These are phyloP conservation scores for Myzus persicae DNA, from an alignment of 1,140 invertebrate genomes.

Conservation along the genomic window DNA sequence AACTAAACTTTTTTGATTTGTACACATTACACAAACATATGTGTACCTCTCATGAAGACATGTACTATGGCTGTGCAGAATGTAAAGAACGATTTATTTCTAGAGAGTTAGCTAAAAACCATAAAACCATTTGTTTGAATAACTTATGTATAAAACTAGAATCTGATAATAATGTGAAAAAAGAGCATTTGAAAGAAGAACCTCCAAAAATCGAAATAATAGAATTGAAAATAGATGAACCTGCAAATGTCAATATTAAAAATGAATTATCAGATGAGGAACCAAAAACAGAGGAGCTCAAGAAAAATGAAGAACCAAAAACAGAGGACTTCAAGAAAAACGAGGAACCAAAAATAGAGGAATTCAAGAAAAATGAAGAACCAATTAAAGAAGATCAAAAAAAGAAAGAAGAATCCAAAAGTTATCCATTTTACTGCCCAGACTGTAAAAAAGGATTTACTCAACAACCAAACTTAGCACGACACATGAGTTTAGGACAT, in stretches of 20 bases:
- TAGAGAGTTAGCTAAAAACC: constrained; percentile 57
- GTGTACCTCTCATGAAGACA: constrained; percentile 58
- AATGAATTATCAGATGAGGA: neutral
- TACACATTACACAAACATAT: constrained; percentile 61
- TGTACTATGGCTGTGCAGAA: constrained; percentile 61
- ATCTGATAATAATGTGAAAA: constrained; percentile 16
- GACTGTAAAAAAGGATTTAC: constrained; percentile 55
- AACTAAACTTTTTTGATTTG: constrained; percentile 60
- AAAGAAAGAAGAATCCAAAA: constrained; percentile 42
- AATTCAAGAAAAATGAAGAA: constrained; percentile 23
- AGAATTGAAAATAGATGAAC: constrained; percentile 16
- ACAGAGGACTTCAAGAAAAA: neutral
- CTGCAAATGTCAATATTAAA: neutral
- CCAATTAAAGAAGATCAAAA: neutral
- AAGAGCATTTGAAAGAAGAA: constrained; percentile 16
- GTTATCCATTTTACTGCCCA: constrained; percentile 35
- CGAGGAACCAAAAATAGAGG: neutral
- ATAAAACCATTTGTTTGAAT: constrained; percentile 58
- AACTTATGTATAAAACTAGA: constrained; percentile 54
- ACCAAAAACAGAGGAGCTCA: constrained; percentile 2
- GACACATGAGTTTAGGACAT: constrained; percentile 55
- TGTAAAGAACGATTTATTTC: constrained; percentile 62
- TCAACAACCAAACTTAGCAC: constrained; percentile 52
- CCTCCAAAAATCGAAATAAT: constrained; percentile 41
- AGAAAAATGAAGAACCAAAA: constrained; percentile 23